Evolutionary conservation across 2,113 vertebrate species (phyloP).

Genomic region (Otocyon megalotis): DNA sequence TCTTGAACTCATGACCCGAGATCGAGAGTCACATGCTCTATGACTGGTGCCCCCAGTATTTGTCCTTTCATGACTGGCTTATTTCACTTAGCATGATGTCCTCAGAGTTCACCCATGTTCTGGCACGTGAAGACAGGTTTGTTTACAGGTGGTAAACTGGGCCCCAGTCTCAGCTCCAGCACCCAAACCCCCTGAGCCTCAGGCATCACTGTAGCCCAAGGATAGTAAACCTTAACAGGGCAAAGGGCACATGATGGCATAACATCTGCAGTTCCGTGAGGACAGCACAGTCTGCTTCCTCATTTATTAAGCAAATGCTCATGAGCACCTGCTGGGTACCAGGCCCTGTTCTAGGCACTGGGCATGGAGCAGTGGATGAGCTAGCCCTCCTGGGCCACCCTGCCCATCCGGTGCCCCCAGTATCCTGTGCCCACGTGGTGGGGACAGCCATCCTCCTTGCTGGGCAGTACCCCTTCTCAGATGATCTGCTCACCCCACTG

Average conservation of each 20-base stretch:
- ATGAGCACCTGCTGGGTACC: rapidly evolving
- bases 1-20: neutral
- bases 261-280: rapidly evolving
- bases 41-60: neutral
- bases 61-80: neutral
- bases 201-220: neutral
- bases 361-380: neutral
- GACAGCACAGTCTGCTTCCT: neutral
- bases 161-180: neutral
- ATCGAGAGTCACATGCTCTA: neutral
- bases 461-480: neutral
- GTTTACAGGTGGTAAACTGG: neutral
- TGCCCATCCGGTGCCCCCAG: neutral
- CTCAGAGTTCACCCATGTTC: no score
- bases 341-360: neutral
- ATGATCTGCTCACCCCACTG: neutral
- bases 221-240: neutral
- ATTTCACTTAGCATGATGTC: no score
- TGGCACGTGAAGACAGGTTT: neutral
- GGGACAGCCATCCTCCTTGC: neutral
- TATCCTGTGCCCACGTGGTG: neutral
- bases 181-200: neutral
- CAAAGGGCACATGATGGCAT: rapidly evolving
- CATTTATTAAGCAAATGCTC: rapidly evolving
- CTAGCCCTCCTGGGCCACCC: neutral